phyloP scores from a whole-genome alignment of 2,113 vertebrate genomes.

The Proteles cristata region DNA sequence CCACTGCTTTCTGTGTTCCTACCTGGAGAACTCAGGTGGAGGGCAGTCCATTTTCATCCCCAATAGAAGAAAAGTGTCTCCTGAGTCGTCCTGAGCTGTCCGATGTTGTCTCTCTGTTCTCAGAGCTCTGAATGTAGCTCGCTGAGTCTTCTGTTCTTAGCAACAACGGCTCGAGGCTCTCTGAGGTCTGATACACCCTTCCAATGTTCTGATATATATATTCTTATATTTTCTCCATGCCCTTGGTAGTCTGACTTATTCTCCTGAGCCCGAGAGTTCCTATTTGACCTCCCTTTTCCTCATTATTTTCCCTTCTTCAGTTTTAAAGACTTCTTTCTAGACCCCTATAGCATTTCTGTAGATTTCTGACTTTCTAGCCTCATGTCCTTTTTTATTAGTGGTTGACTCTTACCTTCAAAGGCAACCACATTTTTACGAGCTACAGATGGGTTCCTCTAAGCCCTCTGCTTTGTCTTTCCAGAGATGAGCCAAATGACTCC shows the following conservation, averaged over 20 bases:
- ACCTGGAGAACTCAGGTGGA: not conserved
- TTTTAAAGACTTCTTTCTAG: not conserved
- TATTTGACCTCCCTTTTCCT: not conserved
- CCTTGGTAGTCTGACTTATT: not conserved
- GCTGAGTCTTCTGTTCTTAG: too few relatives aligned
- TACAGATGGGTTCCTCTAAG: not conserved
- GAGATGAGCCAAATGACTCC: not conserved
- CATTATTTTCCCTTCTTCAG: not conserved
- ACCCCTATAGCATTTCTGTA: not conserved
- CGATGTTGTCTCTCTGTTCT: fast-evolving
- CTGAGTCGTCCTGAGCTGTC: too few relatives aligned
- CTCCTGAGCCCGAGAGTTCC: too few relatives aligned
- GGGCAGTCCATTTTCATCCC: fast-evolving
- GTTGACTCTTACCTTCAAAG: not conserved
- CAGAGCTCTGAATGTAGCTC: not conserved
- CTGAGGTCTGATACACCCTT: not conserved
- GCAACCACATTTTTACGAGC: not conserved
- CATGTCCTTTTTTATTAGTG: not conserved
- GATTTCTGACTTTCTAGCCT: not conserved
- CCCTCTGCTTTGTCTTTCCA: not conserved
- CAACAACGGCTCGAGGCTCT: not conserved
- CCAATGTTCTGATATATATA: not conserved
- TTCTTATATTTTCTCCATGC: not conserved
- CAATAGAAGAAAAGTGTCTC: not conserved
- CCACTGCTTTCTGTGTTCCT: not conserved